These are phyloP conservation scores for Sebastes schlegelii DNA, from an alignment of 2,113 vertebrate genomes.

Conservation along the genomic window DNA sequence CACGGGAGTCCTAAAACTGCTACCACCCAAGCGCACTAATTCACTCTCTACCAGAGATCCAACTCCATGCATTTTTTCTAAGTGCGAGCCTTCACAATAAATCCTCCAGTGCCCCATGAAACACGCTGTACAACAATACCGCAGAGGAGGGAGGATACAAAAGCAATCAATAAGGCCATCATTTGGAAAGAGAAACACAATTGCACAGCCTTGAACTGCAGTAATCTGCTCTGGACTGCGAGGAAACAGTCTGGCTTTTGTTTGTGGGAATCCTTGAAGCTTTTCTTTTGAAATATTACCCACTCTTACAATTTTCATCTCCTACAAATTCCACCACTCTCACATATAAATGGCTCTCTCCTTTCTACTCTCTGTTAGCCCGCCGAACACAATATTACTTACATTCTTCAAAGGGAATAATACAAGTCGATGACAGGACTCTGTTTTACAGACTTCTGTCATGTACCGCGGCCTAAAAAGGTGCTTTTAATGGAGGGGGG, in stretches of 20 bases:
- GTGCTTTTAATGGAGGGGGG: constrained; percentile 63
- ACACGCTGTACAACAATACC: constrained; percentile 27
- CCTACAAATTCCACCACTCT: neutral
- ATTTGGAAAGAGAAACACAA: constrained; percentile 49
- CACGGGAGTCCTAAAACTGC: constrained; percentile 23
- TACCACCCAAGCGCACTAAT: constrained; percentile 8
- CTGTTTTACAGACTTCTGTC: constrained; percentile 61
- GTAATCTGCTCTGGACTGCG: constrained; percentile 27
- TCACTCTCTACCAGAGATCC: constrained; percentile 32
- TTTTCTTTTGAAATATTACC: constrained; percentile 39
- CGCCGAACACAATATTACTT: constrained; percentile 47
- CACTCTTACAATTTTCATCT: constrained; percentile 25
- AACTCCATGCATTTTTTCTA: constrained; percentile 8
- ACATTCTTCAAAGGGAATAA: constrained; percentile 73
- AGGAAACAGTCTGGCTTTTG: constrained; percentile 41
- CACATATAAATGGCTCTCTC: constrained; percentile 16
- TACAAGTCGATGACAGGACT: constrained; percentile 58
- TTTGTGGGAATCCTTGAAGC: constrained; percentile 52
- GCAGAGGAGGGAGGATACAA: constrained; percentile 28
- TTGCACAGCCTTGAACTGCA: constrained; percentile 29
- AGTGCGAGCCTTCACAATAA: constrained; percentile 37
- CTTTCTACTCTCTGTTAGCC: constrained; percentile 25
- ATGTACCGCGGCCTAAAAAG: constrained; percentile 73
- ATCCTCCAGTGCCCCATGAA: constrained; percentile 42
- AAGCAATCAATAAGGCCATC: constrained; percentile 67